phyloP scores from a whole-genome alignment of 2,113 vertebrate species.

The Embiotoca jacksoni region DNA sequence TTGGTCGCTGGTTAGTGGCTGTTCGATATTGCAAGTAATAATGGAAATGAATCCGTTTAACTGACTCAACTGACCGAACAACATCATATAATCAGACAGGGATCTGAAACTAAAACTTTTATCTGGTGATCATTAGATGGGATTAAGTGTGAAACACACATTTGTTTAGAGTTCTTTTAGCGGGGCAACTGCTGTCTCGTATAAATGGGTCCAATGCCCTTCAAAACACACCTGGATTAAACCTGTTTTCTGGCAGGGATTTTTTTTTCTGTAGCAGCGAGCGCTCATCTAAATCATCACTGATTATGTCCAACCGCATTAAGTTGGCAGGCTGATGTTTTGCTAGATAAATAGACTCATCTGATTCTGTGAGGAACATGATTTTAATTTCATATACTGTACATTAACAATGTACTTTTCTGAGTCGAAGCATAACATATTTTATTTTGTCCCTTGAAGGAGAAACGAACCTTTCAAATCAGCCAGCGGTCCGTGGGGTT shows the following conservation, averaged over 20 bases:
- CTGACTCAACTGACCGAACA: no score
- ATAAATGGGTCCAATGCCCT: neutral
- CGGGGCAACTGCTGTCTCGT: neutral
- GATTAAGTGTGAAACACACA: neutral
- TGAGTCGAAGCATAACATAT: neutral
- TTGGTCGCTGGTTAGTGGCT: no score
- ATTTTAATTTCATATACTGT: neutral
- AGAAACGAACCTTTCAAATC: no score
- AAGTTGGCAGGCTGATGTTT: neutral
- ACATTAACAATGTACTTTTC: neutral
- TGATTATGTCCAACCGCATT: neutral
- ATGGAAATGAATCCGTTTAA: no score
- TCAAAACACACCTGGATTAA: neutral
- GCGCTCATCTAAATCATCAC: neutral
- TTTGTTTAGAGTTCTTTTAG: neutral
- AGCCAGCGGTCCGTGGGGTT: no score
- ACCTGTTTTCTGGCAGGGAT: neutral
- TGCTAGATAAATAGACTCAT: constrained; percentile 3
- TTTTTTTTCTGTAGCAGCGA: neutral
- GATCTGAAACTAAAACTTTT: neutral
- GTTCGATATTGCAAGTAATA: no score
- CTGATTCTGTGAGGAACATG: neutral
- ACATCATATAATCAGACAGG: neutral
- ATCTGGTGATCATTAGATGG: neutral
- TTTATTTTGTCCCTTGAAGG: neutral